Evolutionary conservation across 2,113 vertebrate species (phyloP).

Genomic region (Eleginops maclovinus): DNA sequence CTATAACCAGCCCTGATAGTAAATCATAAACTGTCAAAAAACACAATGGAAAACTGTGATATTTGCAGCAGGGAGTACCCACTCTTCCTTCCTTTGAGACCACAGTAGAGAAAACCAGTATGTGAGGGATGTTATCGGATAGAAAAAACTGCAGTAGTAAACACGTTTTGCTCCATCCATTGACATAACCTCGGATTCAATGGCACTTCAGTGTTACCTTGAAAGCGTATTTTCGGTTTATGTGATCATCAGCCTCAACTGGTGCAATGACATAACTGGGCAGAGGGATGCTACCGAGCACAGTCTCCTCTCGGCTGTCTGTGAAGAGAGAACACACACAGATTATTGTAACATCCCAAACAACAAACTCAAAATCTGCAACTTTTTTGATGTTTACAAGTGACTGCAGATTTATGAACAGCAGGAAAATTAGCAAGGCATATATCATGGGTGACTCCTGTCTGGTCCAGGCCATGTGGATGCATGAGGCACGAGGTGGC

Average conservation of each 20-base stretch:
- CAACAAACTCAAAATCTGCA: slow-evolving; percentile 26
- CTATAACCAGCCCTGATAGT: neutral
- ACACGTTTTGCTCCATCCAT: neutral
- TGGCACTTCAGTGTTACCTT: slow-evolving; percentile 86
- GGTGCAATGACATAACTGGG: slow-evolving; percentile 94
- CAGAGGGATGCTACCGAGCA: slow-evolving; percentile 96
- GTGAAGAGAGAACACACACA: slow-evolving; percentile 36
- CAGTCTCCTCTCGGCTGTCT: slow-evolving; percentile 97
- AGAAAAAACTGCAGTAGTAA: neutral
- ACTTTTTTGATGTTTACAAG: slow-evolving; percentile 40
- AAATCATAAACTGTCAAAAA: neutral
- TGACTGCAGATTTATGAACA: slow-evolving; percentile 48
- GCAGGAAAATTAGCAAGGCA: slow-evolving; percentile 51
- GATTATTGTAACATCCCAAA: slow-evolving; percentile 34
- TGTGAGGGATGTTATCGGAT: neutral
- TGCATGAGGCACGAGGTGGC: slow-evolving; percentile 53
- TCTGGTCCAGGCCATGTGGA: slow-evolving; percentile 41
- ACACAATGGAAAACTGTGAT: neutral
- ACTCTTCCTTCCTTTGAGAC: slow-evolving; percentile 2
- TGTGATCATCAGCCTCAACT: slow-evolving; percentile 92
- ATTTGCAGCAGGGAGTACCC: neutral
- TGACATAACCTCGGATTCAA: neutral
- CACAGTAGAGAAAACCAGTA: neutral
- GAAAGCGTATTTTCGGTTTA: slow-evolving; percentile 97
- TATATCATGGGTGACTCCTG: slow-evolving; percentile 62